These are phyloP conservation scores for Tadarida brasiliensis DNA, from an alignment of 2,797 vertebrate genomes.

Conservation along the genomic window DNA sequence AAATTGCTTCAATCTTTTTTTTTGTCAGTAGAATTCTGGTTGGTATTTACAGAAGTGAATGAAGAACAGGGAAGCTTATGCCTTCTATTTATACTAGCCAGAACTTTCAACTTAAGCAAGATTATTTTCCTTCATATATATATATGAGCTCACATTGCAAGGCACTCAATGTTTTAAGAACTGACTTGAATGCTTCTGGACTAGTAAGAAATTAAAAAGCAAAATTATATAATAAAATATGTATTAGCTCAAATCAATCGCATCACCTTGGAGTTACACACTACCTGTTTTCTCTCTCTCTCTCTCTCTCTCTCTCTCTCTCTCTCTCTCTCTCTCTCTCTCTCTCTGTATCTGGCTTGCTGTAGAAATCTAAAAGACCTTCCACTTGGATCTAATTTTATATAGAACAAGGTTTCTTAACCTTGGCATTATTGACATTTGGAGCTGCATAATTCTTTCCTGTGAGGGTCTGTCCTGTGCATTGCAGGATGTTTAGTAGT, in stretches of 20 bases:
- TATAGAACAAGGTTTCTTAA: background rate
- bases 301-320: background rate
- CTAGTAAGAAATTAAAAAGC: conserved; percentile 46
- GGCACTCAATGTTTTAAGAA: background rate
- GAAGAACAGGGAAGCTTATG: conserved; percentile 45
- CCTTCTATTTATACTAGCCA: conserved; percentile 58
- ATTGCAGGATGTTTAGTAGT: background rate
- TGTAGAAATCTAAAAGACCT: background rate
- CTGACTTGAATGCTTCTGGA: background rate
- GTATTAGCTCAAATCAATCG: background rate
- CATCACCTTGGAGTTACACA: background rate
- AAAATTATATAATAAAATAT: conserved; percentile 41
- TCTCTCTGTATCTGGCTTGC: background rate
- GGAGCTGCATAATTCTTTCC: background rate
- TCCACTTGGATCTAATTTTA: background rate
- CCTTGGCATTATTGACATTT: background rate
- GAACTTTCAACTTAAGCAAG: conserved; percentile 56
- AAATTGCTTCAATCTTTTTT: conserved; percentile 76
- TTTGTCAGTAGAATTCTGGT: conserved; percentile 50
- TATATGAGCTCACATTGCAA: background rate
- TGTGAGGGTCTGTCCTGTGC: background rate
- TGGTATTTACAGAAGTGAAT: conserved; percentile 12
- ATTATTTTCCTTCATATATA: conserved; percentile 51
- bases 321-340: too few species aligned
- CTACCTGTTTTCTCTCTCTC: background rate